Base-by-base conservation (phyloP, 2,797 vertebrate genomes). In the Cheirogaleus major region DNA sequence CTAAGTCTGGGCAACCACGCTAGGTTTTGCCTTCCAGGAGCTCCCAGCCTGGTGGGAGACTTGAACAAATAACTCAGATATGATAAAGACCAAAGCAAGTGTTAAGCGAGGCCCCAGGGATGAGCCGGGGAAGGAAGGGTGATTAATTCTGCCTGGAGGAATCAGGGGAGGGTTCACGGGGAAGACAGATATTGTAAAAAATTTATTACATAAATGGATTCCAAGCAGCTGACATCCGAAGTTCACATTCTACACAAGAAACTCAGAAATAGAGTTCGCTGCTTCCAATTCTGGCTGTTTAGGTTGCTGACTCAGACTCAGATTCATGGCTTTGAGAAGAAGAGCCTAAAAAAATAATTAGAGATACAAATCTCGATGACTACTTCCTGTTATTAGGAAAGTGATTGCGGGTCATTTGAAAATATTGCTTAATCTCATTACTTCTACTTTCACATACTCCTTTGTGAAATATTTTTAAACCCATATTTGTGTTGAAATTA, bases 341-440 rank as follows among this genome's bases (percentile, higher is more conserved):
- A 95, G 89, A 97, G 96, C 81, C 93, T 93, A 38, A 89, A 96
- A 59, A 98, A 97, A 97, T 98, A 98, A 98, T 98, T 98, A 98
- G 70, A 97, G 95, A 97, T 95, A 98, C 93, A 97, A 98, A 98
- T 97, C 96, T 96, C 91, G 91, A 91, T 78, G 96, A 92, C n/a
- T 94, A 61, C 97, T 98, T 98, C 95, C 95, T 91, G 95, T 98
- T 97, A 97, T 97, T 98, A 96, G 95, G 92, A 97, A 97, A 98
- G 97, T 85, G 85, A 92, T 97, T 92, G 70, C 92, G 89, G 92
- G 97, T 97, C 97, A 97, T 93, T 98, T 97, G 75, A 95, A 97
- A 97, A 95, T 98, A 98, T 95, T 96, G 95, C 96, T 97, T 98
- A 96, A 98, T 98, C 98, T 97, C 72, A 41, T 92, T 97, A 95